Conservation (phyloP, 2,888 invertebrate genomes). For the Drosophila diplacantha region DNA sequence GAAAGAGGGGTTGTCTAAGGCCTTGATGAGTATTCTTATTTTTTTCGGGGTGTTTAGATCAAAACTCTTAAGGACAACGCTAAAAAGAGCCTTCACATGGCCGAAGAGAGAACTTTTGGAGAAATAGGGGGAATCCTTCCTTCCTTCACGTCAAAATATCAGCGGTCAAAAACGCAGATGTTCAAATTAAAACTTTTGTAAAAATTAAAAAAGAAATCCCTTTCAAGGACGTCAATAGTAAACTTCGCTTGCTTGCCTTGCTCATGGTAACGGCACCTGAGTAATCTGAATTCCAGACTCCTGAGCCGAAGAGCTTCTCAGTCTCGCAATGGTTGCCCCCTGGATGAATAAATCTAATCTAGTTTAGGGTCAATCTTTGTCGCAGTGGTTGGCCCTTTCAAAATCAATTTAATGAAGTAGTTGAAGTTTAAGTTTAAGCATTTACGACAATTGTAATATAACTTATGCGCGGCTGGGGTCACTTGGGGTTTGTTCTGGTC, state of each 20-base stretch:
- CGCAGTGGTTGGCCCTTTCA: not conserved
- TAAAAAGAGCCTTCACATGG: no score
- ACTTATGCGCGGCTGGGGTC: no score
- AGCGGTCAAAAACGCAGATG: not conserved
- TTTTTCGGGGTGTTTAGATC: conserved; percentile 2
- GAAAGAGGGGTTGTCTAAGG: not conserved
- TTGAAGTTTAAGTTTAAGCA: not conserved
- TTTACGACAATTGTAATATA: not conserved
- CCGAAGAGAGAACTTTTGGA: not conserved
- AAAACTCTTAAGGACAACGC: not conserved
- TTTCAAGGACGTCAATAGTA: not conserved
- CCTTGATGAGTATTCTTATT: no score
- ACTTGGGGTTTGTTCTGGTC: no score
- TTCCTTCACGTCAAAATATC: not conserved
- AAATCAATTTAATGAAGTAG: not conserved
- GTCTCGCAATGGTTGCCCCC: not conserved
- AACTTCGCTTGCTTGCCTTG: no score
- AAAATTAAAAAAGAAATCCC: not conserved
- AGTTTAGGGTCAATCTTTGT: not conserved
- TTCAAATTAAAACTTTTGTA: not conserved
- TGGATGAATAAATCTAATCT: not conserved
- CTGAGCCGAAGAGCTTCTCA: not conserved
- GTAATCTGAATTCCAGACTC: not conserved
- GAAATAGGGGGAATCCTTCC: not conserved
- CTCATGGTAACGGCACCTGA: no score